Conservation (phyloP, 2,888 invertebrate genomes). For the Subacronicta megacephala region DNA sequence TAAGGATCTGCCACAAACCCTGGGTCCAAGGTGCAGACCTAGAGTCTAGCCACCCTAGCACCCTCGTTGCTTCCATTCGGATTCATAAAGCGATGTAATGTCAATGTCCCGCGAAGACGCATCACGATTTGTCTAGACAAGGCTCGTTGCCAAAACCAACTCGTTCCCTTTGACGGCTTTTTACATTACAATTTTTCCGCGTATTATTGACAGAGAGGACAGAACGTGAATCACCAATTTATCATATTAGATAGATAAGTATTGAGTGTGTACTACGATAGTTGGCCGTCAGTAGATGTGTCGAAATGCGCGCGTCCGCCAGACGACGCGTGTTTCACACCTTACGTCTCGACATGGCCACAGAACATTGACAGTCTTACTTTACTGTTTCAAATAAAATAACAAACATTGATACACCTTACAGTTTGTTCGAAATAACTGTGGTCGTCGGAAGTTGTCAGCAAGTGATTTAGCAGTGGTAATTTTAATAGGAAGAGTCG, state of each 20-base stretch:
- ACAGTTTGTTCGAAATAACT: no score
- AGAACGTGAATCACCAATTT: slow-evolving; percentile 15
- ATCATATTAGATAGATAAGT: slow-evolving; percentile 17
- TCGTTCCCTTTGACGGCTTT: slow-evolving; percentile 6
- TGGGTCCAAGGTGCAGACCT: not conserved
- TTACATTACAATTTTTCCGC: slow-evolving; percentile 5
- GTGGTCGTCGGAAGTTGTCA: no score
- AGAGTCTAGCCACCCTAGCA: slow-evolving; percentile 7
- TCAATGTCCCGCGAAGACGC: slow-evolving; percentile 2
- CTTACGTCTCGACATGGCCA: slow-evolving; percentile 1
- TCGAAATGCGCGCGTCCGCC: slow-evolving; percentile 4
- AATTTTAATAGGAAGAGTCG: no score
- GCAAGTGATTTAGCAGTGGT: no score
- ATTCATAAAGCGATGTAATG: slow-evolving; percentile 21
- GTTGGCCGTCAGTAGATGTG: slow-evolving; percentile 7
- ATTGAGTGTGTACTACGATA: slow-evolving; percentile 6
- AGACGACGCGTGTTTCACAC: slow-evolving; percentile 5
- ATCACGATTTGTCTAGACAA: slow-evolving; percentile 36
- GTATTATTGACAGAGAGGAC: slow-evolving; percentile 5
- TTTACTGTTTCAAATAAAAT: no score
- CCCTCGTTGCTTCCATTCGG: slow-evolving; percentile 10
- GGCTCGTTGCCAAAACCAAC: slow-evolving; percentile 29
- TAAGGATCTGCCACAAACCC: not conserved
- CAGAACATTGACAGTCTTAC: not conserved
- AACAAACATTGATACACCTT: no score